Base-by-base conservation (phyloP, 2,113 vertebrate species). In the Larimichthys crocea region DNA sequence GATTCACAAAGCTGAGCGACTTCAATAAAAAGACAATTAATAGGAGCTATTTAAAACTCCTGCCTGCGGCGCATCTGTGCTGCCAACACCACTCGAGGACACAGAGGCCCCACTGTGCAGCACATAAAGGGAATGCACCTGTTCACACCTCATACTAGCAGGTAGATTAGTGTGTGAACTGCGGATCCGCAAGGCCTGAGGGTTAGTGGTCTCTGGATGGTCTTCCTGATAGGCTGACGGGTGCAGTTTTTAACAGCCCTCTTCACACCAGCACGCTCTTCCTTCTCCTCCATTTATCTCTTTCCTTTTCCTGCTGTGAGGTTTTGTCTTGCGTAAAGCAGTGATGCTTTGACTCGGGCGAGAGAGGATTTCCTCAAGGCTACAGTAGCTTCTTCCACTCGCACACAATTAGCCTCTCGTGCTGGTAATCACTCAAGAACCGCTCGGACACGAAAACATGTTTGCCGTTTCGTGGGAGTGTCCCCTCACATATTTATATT, bases 221-320 rank as follows among this genome's bases (percentile, higher is more conserved):
- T 76, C 59, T 77, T 80, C 76, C 83, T 74, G 62, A 87, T 66
- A 66, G 82, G 74, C 65, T 75, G 24, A 44, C 71, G 53, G 71
- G 76, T 56, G 71, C 19, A 16, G 59, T 66, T 89, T 46, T 89
- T 79, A 86, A 92, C 82, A 85, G 82, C 80, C 86, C 88, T 91
- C 80, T 93, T 94, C 93, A 93, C 92, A 93, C 93, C 91, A 88
- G 83, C 89, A 86, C 60, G 86, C 77, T 87, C 87, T 89, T 92
- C 89, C 84, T 71, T 83, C 79, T 78, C 59, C 74, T 88, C 84
- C 81, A 85, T 88, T 92, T 91, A 89, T 89, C 82, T 86, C 85
- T 89, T 93, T 93, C 92, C 91, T 81, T 64, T 93, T 94, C 92
- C 93, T 92, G 93, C 88, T 64, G 76, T 55, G 87, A 22, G 49